Evolutionary conservation across 1,140 invertebrate genomes (phyloP).

Genomic region (Drosophila bocqueti): DNA sequence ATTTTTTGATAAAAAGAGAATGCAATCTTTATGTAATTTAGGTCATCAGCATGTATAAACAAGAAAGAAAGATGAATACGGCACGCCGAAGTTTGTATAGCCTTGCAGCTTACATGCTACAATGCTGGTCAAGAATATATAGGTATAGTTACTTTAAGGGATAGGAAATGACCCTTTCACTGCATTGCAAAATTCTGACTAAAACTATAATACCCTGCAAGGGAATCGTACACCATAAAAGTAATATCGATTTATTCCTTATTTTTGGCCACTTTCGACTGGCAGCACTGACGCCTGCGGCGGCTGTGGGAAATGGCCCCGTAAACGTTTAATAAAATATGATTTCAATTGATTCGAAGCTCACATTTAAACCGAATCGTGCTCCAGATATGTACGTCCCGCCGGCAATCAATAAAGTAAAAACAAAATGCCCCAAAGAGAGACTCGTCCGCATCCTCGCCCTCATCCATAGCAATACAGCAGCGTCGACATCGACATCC

Average conservation of each 20-base stretch:
- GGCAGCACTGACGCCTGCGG: slow-evolving; percentile 24
- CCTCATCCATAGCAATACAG: background rate
- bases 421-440: slow-evolving; percentile 54
- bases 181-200: too few relatives aligned
- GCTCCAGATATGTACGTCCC: slow-evolving; percentile 46
- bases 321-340: slow-evolving; percentile 83
- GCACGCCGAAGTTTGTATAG: too few relatives aligned
- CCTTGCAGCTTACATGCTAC: too few relatives aligned
- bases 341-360: slow-evolving; percentile 79
- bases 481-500: background rate
- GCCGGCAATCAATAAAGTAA: slow-evolving; percentile 75
- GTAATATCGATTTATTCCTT: slow-evolving; percentile 1
- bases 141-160: too few relatives aligned
- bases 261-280: background rate
- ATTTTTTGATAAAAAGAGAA: background rate
- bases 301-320: slow-evolving; percentile 73
- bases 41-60: background rate
- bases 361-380: slow-evolving; percentile 70
- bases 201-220: too few relatives aligned
- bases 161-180: too few relatives aligned
- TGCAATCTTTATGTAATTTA: background rate
- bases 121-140: too few relatives aligned
- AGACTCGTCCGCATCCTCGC: slow-evolving; percentile 2
- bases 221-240: background rate
- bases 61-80: too few relatives aligned